Percentiles rank a stretch among this genome's conserved stretches.
Evolutionary conservation across 2,797 vertebrate species (phyloP).

Genomic region (Schizopygopsis malacanthus): DNA sequence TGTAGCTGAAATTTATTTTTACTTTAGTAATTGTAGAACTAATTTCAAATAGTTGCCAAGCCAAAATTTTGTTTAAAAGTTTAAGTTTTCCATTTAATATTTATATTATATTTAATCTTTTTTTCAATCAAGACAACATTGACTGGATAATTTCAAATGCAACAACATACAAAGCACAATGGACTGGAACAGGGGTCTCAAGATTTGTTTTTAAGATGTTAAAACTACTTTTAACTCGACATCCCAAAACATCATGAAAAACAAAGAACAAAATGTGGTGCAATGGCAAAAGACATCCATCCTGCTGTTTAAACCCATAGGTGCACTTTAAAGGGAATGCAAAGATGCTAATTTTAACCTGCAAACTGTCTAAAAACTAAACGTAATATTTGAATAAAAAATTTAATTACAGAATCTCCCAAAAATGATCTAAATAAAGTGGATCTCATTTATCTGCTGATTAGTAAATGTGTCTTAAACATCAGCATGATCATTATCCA

Average conservation of each 20-base stretch:
- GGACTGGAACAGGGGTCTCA: neutral
- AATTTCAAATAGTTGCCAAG: neutral
- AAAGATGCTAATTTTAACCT: neutral
- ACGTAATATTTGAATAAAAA: neutral
- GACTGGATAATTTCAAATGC: no score
- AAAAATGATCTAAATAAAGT: neutral
- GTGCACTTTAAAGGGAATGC: neutral
- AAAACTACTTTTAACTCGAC: neutral
- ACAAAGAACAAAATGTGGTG: neutral
- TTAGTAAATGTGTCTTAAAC: neutral
- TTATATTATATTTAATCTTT: neutral
- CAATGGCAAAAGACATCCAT: neutral
- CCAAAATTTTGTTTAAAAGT: neutral
- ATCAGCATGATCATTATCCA: constrained; percentile 5
- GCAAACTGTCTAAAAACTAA: neutral
- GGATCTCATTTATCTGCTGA: neutral
- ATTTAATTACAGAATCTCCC: no score
- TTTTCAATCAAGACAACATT: neutral
- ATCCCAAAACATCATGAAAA: neutral
- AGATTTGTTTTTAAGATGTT: neutral
- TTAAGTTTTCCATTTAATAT: neutral
- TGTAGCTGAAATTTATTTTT: no score
- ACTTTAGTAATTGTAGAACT: no score
- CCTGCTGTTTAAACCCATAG: neutral
- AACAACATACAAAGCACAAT: neutral